Evolutionary conservation across 2,113 vertebrate species (phyloP).

Genomic region (Calyptommatus sinebrachiatus): DNA sequence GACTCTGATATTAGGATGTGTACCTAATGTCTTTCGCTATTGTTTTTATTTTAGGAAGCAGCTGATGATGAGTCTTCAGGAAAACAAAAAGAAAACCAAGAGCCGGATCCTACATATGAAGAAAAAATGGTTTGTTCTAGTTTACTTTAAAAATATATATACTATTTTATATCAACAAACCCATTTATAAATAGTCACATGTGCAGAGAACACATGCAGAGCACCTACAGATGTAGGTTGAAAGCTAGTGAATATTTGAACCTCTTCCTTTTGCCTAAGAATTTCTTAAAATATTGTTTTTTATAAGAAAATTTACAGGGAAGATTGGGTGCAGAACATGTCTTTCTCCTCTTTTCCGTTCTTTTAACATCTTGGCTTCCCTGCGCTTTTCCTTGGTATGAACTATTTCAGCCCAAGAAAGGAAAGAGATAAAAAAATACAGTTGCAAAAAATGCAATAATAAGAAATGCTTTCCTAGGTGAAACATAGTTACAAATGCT

Average conservation of each 20-base stretch:
- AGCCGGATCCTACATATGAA: constrained; percentile 86
- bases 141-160: accelerated
- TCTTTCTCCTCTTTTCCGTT: neutral
- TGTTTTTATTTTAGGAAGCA: constrained; percentile 66
- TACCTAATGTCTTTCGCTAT: constrained; percentile 35
- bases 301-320: neutral
- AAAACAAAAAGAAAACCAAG: constrained; percentile 78
- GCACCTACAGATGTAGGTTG: neutral
- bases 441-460: neutral
- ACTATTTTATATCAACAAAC: too few relatives aligned
- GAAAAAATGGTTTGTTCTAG: constrained; percentile 90
- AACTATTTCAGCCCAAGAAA: neutral
- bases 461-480: neutral
- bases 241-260: neutral
- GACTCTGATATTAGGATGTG: neutral
- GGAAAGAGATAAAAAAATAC: neutral
- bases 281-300: neutral
- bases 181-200: too few relatives aligned
- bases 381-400: neutral
- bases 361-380: neutral
- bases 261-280: neutral
- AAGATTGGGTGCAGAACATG: neutral
- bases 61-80: constrained; percentile 80
- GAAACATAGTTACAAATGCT: neutral
- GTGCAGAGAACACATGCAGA: too few relatives aligned